Base-by-base conservation (phyloP, 2,113 vertebrate genomes). In the Probosciger aterrimus region DNA sequence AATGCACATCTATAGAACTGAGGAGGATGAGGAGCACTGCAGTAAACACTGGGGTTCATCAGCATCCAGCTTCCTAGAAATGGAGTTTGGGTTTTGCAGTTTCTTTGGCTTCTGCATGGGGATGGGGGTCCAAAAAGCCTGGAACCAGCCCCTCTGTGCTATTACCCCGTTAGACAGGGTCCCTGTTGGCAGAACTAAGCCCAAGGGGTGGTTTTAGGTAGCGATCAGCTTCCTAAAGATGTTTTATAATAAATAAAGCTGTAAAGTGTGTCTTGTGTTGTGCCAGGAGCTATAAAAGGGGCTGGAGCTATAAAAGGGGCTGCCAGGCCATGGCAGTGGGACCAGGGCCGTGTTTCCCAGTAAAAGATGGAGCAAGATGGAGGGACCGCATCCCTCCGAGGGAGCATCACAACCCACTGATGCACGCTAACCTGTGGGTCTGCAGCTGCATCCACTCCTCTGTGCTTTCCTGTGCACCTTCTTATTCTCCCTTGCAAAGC, bases 381-480 rank as follows among this genome's bases (percentile, higher is more conserved):
- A 76, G 14, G 18, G 37, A 18, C 41, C 2, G 2, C 24, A 10
- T 67, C 37, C 18, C 33, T 59, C 14, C 7, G 14, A 37, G 27
- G n/a, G 46, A 83, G 33, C 44, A 28, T 7, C 24, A 5, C 2
- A 2, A 52, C 31, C 33, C 2, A 0, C n/a, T 0, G 1, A 16
- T 28, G 39, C 5, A 0, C 8, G 12, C 13, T 65, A n/a, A 25
- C 19, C 47, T 23, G n/a, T 3, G 3, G 14, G 4, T 46, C 41
- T 37, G 33, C 9, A 11, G 30, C 52, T 62, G 19, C 7, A 4
- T 30, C 62, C 2, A 4, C 60, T 60, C 73, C 37, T 76, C 57
- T 63, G 15, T 0, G 0, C 23, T 43, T 63, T 81, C 35, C 47
- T 14, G 1, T 0, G 0, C n/a, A 30, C 35, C 10, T 43, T 57